Evolutionary conservation across 1,140 invertebrate species (phyloP).

Genomic region (Lethocerus indicus): DNA sequence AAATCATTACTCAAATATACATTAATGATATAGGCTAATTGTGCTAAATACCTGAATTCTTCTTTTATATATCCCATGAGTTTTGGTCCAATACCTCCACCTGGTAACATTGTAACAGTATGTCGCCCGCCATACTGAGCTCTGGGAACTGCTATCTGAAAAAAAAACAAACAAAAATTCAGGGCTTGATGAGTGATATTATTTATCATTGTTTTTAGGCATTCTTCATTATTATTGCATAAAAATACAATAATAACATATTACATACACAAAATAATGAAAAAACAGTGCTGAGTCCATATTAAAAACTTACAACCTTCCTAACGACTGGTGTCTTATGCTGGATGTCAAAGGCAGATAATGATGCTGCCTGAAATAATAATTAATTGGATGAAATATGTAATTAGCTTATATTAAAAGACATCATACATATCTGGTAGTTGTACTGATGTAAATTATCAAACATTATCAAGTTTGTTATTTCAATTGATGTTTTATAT

Average conservation of each 20-base stretch:
- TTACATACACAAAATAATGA: constrained; percentile 2
- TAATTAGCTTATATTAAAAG: too few relatives aligned
- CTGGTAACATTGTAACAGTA: constrained; percentile 83
- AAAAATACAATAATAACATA: constrained; percentile 1
- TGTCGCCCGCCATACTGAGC: constrained; percentile 89
- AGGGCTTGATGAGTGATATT: background rate
- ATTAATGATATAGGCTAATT: too few relatives aligned
- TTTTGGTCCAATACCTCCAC: constrained; percentile 89
- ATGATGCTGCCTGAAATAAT: constrained; percentile 13
- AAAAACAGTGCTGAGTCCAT: background rate
- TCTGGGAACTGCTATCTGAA: constrained; percentile 30
- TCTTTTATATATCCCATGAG: constrained; percentile 81
- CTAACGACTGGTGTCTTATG: constrained; percentile 16
- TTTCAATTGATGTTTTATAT: too few relatives aligned
- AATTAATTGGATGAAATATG: too few relatives aligned
- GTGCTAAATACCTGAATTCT: constrained; percentile 51
- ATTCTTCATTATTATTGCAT: too few relatives aligned
- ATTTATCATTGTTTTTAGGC: too few relatives aligned
- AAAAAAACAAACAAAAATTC: constrained; percentile 3
- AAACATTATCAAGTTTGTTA: too few relatives aligned
- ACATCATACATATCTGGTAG: too few relatives aligned
- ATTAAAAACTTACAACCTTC: constrained; percentile 12
- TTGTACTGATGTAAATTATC: too few relatives aligned
- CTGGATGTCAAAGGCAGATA: constrained; percentile 16
- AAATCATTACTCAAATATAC: too few relatives aligned